A percentile compares a stretch with the other conserved stretches of the same genome.
Conservation (phyloP, 2,888 invertebrate species). For the Rapana venosa region DNA sequence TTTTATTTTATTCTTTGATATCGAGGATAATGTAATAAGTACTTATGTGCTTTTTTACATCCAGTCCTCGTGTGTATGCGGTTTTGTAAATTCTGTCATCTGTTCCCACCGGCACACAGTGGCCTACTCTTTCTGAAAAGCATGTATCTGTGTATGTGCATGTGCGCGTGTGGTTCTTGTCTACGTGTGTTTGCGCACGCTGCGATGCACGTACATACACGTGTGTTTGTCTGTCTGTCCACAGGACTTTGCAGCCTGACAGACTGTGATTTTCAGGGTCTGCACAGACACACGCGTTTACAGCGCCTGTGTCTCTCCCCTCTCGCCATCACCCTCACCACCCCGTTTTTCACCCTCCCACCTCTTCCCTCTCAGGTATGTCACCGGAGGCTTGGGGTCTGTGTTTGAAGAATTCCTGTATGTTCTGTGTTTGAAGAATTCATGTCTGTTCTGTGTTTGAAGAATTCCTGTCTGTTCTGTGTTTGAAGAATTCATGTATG, state of each 20-base stretch:
- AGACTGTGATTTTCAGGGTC: background rate
- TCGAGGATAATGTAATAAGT: too few relatives aligned
- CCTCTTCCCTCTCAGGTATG: background rate
- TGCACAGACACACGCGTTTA: background rate
- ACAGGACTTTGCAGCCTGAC: background rate
- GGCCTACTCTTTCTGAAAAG: too few relatives aligned
- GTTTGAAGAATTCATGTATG: too few relatives aligned
- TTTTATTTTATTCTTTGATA: too few relatives aligned
- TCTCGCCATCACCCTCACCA: constrained; percentile 10
- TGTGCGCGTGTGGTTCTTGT: background rate
- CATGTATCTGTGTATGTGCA: background rate
- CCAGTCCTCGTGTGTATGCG: too few relatives aligned
- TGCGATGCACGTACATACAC: background rate
- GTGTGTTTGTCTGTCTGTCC: background rate
- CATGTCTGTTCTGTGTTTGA: too few relatives aligned
- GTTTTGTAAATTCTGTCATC: too few relatives aligned
- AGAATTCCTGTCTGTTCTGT: too few relatives aligned
- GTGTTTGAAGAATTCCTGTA: background rate
- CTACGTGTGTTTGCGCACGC: background rate
- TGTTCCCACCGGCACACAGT: too few relatives aligned
- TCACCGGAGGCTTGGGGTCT: background rate
- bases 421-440: background rate
- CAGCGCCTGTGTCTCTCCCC: background rate
- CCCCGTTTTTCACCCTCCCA: constrained; percentile 11
- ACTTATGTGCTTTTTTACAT: too few relatives aligned